Conservation (phyloP, 2,113 vertebrate species). For the Delphinus delphis region DNA sequence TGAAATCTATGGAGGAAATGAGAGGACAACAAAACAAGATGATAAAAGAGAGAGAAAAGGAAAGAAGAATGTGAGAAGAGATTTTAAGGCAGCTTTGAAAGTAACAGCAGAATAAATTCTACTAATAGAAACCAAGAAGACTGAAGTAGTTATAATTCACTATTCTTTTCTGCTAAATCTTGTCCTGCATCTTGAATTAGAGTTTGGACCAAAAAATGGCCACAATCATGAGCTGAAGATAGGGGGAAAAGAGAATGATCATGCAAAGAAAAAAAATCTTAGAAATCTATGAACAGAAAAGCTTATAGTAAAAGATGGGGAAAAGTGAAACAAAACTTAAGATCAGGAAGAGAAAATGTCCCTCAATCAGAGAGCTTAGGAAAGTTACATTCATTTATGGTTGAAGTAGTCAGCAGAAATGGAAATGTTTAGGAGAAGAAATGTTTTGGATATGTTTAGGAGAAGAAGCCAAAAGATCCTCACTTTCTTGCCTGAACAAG, state of each 20-base stretch:
- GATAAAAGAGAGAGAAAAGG: background rate
- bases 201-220: background rate
- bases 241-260: background rate
- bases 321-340: background rate
- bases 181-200: background rate
- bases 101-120: background rate
- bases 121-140: background rate
- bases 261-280: background rate
- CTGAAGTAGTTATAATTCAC: background rate
- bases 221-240: background rate
- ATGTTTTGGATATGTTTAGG: background rate
- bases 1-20: background rate
- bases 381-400: background rate
- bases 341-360: background rate
- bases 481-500: background rate
- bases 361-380: background rate
- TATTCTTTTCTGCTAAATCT: background rate
- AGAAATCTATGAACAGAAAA: background rate
- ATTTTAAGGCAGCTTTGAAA: background rate
- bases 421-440: background rate
- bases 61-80: constrained; percentile 28
- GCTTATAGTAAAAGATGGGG: background rate
- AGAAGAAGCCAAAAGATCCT: background rate
- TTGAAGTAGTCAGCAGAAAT: background rate
- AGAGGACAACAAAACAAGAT: background rate